These are phyloP conservation scores for Carcharodon carcharias DNA, from an alignment of 2,797 vertebrate genomes.

Conservation along the genomic window DNA sequence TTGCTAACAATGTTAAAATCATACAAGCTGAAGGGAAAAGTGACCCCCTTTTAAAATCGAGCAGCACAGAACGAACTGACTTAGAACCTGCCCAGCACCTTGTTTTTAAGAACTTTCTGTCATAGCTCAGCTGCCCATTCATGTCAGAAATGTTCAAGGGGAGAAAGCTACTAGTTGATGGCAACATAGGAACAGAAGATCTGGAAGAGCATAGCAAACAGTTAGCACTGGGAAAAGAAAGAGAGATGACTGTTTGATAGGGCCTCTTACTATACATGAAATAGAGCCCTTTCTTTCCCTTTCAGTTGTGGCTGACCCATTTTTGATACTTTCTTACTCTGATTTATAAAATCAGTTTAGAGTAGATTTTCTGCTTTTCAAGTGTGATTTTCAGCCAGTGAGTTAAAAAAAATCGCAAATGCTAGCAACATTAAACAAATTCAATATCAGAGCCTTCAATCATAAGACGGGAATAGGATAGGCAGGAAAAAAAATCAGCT, in stretches of 20 bases:
- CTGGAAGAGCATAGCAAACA: background rate
- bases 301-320: background rate
- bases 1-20: background rate
- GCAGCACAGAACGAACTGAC: background rate
- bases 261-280: background rate
- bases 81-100: background rate
- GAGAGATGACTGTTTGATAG: background rate
- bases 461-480: background rate
- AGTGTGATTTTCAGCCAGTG: background rate
- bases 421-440: background rate
- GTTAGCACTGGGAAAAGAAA: background rate
- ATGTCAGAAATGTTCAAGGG: background rate
- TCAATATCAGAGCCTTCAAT: background rate
- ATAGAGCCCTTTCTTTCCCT: background rate
- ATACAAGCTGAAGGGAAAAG: background rate
- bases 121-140: background rate
- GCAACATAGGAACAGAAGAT: background rate
- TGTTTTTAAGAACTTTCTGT: background rate
- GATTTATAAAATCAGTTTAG: background rate
- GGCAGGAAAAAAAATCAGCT: background rate
- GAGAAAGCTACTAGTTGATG: background rate
- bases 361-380: background rate
- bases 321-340: background rate
- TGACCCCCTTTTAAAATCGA: background rate
- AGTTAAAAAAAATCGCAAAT: background rate